Base-by-base conservation (phyloP, 2,888 invertebrate genomes). In the Liodrosophila aerea region DNA sequence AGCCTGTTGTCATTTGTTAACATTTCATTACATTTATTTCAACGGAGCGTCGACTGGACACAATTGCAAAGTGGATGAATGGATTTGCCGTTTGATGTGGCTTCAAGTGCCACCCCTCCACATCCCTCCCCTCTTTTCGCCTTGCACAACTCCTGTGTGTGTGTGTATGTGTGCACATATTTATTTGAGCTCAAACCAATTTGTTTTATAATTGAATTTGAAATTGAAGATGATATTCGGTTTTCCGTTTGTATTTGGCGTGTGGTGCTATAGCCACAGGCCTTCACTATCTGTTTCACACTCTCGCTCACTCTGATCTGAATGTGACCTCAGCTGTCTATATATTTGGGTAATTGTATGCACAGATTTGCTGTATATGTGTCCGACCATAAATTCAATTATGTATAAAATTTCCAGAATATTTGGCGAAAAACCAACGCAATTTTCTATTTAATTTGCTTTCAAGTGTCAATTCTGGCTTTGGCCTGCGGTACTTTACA, bases 161-260 rank as follows among this genome's bases (percentile, higher is more conserved):
- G 11, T 39, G 16, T 30, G 18, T 57, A 1, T 49, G 22, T 47
- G 27, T 40, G 31, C 44, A 40, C 40, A 52, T 70, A 71, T 80
- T 82, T 81, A 77, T 84, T 84, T 82, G 72, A 64, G 66, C 82
- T 77, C 81, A 69, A 84, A 71, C 74, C 87, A 87, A 83, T 86
- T 87, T 86, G 76, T 76, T 88, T 88, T 88, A 86, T 88, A 88
- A 88, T 88, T 88, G 88, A 88, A 88, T 88, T 88, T 87, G 87
- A 88, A 88, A 88, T 88, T 88, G 87, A 87, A 88, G 87, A 88
- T 87, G 87, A 87, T 84, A 87, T 77, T 84, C 81, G 86, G 76
- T 86, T 86, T 77, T 58, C 81, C 68, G 83, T 75, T 85, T 22
- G 22, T 22, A 80, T 78, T 82, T 76, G 78, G 78, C 74, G 75